Percentiles rank a stretch among this genome's conserved stretches.
phyloP scores from a whole-genome alignment of 35 echinoderm and acorn worm genomes.

The Hemicentrotus pulcherrimus region DNA sequence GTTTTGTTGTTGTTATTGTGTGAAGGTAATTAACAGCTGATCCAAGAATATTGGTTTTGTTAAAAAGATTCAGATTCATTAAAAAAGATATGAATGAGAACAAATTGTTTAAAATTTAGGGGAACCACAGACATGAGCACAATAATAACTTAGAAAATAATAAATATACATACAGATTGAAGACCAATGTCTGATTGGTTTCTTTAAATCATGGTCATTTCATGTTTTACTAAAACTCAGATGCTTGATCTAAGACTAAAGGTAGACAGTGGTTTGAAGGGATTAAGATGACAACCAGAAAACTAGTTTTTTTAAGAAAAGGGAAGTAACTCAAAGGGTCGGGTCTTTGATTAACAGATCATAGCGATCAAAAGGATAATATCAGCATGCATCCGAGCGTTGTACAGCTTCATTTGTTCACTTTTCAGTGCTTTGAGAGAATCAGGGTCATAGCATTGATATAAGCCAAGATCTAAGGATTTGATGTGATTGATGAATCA shows the following conservation, averaged over 20 bases:
- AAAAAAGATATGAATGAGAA: too few species aligned
- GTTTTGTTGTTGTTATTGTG: too few species aligned
- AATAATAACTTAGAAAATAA: too few species aligned
- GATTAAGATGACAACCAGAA: not conserved
- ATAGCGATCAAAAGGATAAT: constrained; percentile 12
- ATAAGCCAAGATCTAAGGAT: constrained; percentile 9
- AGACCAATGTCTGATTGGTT: not conserved
- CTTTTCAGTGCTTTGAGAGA: not conserved
- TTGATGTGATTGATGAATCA: not conserved
- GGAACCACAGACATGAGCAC: too few species aligned
- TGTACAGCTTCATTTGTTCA: not conserved
- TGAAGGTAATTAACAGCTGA: too few species aligned
- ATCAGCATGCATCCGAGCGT: not conserved
- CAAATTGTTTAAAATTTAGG: too few species aligned
- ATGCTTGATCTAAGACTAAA: not conserved
- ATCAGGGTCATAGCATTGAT: not conserved
- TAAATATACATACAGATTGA: not conserved
- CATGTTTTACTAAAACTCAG: not conserved
- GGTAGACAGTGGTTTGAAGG: not conserved
- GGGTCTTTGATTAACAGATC: not conserved
- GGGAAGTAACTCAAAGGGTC: not conserved
- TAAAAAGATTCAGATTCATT: too few species aligned
- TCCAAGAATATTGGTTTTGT: too few species aligned
- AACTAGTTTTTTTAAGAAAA: not conserved
- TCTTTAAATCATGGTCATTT: not conserved